These are phyloP conservation scores for Hipposideros armiger DNA, from an alignment of 2,113 vertebrate species.

Conservation along the genomic window DNA sequence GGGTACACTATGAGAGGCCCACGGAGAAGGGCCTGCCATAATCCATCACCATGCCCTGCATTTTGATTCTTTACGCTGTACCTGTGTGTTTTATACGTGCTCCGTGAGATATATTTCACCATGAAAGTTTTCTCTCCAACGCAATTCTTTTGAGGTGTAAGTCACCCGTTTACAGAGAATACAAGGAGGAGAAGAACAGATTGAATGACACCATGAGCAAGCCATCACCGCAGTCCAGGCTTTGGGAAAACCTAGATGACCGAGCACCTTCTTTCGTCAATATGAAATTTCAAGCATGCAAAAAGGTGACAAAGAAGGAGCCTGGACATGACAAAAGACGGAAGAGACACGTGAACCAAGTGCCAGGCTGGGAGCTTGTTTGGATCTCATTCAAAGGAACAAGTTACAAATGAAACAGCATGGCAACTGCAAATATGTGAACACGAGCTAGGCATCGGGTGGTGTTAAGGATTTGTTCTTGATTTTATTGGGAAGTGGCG, in stretches of 20 bases:
- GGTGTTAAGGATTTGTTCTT: background rate
- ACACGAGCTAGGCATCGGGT: background rate
- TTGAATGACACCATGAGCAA: background rate
- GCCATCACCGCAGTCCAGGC: background rate
- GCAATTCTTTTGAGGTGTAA: background rate
- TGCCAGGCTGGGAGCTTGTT: background rate
- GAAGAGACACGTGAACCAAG: background rate
- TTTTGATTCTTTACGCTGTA: background rate
- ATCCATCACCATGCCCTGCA: conserved; percentile 22
- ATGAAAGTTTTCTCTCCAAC: background rate
- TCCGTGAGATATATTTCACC: background rate
- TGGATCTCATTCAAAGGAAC: background rate
- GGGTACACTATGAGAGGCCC: conserved; percentile 45
- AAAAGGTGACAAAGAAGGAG: background rate
- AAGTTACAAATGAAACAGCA: background rate
- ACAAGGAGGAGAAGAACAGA: background rate
- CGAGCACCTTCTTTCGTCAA: background rate
- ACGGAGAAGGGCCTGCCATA: background rate
- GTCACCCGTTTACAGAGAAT: background rate
- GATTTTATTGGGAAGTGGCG: background rate
- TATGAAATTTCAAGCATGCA: background rate
- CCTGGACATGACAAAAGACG: background rate
- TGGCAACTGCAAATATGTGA: background rate
- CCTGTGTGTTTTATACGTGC: background rate
- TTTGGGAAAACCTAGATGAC: background rate